These are phyloP conservation scores for Sarcophaga carnaria DNA, from an alignment of 2,888 invertebrate genomes.

Conservation along the genomic window DNA sequence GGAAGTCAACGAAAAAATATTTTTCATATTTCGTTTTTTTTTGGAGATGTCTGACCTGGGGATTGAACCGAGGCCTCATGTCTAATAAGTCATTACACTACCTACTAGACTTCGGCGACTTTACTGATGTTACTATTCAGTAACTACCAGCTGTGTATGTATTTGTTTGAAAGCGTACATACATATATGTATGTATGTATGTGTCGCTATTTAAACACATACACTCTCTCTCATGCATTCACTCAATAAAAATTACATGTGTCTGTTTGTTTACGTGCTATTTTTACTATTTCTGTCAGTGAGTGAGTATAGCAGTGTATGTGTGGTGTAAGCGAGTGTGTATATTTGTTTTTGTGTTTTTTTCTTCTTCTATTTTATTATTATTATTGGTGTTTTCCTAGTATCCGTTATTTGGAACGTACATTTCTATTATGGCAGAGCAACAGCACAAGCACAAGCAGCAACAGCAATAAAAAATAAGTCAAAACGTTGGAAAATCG, in stretches of 20 bases:
- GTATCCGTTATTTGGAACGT: conserved; percentile 37
- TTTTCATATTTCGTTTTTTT: no score
- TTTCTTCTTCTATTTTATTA: conserved; percentile 10
- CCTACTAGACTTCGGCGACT: no score
- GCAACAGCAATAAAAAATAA: conserved; percentile 5
- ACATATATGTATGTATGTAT: background rate
- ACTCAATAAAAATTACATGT: conserved; percentile 63
- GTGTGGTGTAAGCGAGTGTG: background rate
- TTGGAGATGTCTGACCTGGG: no score
- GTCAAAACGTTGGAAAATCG: conserved; percentile 41
- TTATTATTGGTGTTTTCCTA: conserved; percentile 17
- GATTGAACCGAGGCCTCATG: no score
- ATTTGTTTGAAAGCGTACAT: background rate
- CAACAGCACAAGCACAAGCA: background rate
- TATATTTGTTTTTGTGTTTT: background rate
- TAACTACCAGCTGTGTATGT: background rate
- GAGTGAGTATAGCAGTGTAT: background rate
- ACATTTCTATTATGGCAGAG: conserved; percentile 35
- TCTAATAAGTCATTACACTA: no score
- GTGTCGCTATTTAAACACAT: background rate
- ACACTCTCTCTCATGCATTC: background rate
- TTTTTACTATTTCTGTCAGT: conserved; percentile 36
- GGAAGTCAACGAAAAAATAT: no score
- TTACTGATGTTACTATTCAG: background rate
- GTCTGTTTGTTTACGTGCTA: conserved; percentile 65